These are phyloP conservation scores for Antheraea assamensis DNA, from an alignment of 2,888 invertebrate species.

Conservation along the genomic window DNA sequence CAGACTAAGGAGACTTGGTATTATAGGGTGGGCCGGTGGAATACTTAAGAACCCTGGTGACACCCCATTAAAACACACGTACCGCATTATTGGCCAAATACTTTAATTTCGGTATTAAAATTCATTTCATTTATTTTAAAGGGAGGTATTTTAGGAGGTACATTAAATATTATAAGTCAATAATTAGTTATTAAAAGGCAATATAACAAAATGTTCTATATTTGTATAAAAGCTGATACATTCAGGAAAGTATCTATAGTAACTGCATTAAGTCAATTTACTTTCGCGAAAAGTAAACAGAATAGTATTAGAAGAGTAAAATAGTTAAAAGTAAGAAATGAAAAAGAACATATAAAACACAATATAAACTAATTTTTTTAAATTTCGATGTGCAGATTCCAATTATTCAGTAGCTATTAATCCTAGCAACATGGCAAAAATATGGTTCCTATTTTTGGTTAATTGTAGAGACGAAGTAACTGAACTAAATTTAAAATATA, in stretches of 20 bases:
- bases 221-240: no score
- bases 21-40: constrained; percentile 79
- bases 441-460: neutral
- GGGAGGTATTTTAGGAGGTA: neutral
- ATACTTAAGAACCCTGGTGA: constrained; percentile 81
- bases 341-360: no score
- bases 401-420: no score
- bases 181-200: neutral
- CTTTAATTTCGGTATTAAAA: constrained; percentile 72
- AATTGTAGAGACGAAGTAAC: neutral
- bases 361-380: no score
- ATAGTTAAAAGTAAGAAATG: no score
- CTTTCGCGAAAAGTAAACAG: no score
- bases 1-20: constrained; percentile 81
- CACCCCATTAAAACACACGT: constrained; percentile 82
- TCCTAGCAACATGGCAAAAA: no score
- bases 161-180: neutral
- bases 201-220: no score
- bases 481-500: neutral
- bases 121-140: constrained; percentile 20
- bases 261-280: no score
- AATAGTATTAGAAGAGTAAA: no score
- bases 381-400: no score
- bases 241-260: no score
- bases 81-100: constrained; percentile 78